Evolutionary conservation across 2,888 invertebrate species (phyloP).

Genomic region (Trileptium ribeirensis): DNA sequence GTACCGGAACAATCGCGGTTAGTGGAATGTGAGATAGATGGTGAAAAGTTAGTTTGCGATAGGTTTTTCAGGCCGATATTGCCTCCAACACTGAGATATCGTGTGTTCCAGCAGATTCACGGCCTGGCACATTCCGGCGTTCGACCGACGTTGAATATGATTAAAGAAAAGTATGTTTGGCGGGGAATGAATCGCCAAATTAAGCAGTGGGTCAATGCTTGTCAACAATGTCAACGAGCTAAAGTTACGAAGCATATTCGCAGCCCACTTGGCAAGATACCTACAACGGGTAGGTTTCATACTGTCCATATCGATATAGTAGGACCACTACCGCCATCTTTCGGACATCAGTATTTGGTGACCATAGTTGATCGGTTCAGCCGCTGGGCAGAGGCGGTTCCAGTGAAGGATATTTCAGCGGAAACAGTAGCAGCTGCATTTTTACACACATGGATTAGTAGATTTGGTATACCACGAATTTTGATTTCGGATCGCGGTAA

Average conservation of each 20-base stretch:
- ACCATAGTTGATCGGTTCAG: not conserved
- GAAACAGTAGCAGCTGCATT: not conserved
- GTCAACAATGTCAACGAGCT: not conserved
- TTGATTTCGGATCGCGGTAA: not conserved
- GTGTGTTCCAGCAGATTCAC: not conserved
- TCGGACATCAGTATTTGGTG: constrained; percentile 6
- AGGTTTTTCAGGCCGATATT: not conserved
- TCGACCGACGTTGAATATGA: not conserved
- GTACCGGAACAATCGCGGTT: not conserved
- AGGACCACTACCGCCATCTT: not conserved
- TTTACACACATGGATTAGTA: not conserved
- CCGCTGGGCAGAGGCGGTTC: constrained; percentile 6
- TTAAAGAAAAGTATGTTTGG: not conserved
- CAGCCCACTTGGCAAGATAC: not conserved
- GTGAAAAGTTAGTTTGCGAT: not conserved
- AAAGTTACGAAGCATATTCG: not conserved
- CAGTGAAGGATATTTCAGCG: not conserved
- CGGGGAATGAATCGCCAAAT: not conserved
- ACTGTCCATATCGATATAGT: constrained; percentile 4
- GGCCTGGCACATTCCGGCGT: not conserved
- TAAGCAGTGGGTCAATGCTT: not conserved
- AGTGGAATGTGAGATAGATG: not conserved
- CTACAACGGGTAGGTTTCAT: not conserved
- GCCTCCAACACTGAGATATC: not conserved
- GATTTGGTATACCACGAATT: not conserved